phyloP scores from a whole-genome alignment of 2,888 invertebrate species.

The Epinotia brunnichana region DNA sequence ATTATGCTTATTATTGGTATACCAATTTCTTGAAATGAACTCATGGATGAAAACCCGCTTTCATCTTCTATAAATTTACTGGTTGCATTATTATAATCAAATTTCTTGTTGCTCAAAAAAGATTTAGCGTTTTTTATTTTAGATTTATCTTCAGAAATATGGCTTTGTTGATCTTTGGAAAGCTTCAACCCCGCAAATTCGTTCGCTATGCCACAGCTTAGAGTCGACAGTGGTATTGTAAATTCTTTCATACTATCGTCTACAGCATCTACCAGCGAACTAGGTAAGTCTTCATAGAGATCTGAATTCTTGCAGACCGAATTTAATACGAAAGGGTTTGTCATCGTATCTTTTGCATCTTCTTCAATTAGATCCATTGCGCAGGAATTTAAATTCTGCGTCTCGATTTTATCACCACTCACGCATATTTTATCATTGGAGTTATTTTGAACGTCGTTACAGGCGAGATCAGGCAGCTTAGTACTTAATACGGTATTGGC shows the following conservation, averaged over 20 bases:
- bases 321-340: constrained; percentile 58
- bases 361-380: constrained; percentile 58
- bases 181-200: constrained; percentile 58
- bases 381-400: constrained; percentile 1
- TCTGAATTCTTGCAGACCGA: constrained; percentile 56
- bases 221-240: constrained; percentile 57
- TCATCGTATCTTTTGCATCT: constrained; percentile 54
- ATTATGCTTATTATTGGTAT: constrained; percentile 84
- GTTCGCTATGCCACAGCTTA: constrained; percentile 61
- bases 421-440: constrained; percentile 47
- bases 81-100: constrained; percentile 64
- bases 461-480: constrained; percentile 75
- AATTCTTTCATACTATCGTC: constrained; percentile 57
- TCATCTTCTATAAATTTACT: constrained; percentile 87
- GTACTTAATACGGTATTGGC: constrained; percentile 79
- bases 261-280: constrained; percentile 57
- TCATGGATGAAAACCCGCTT: constrained; percentile 93
- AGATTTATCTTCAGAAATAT: constrained; percentile 46
- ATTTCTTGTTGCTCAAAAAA: constrained; percentile 57
- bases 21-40: constrained; percentile 92
- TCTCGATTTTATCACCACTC: constrained; percentile 17
- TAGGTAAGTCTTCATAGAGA: constrained; percentile 55
- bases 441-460: constrained; percentile 56
- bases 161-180: constrained; percentile 52
- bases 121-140: constrained; percentile 54